These are phyloP conservation scores for Hippotragus niger DNA, from an alignment of 2,113 vertebrate genomes.

Conservation along the genomic window DNA sequence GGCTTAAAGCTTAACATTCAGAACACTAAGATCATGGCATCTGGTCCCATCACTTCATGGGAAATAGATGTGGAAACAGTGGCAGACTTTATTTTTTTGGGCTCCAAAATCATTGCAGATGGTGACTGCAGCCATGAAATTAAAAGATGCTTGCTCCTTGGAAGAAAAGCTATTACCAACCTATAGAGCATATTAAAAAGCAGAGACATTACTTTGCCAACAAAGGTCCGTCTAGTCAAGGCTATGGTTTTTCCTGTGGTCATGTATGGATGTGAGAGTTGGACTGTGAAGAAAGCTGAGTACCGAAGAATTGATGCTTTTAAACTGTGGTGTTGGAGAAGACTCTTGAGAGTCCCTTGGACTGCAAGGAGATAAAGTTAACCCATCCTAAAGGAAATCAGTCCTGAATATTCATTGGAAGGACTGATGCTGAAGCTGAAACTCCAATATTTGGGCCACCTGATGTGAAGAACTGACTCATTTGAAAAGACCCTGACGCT, in stretches of 20 bases:
- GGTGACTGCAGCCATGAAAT: not conserved
- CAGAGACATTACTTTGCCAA: not conserved
- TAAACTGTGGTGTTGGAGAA: not conserved
- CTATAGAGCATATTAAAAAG: not conserved
- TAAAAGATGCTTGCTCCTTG: not conserved
- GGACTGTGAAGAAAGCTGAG: not conserved
- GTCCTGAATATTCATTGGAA: not conserved
- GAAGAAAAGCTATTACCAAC: not conserved
- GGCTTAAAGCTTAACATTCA: not conserved
- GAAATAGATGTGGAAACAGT: not conserved
- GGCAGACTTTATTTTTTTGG: not conserved
- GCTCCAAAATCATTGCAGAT: not conserved
- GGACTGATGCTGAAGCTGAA: not conserved
- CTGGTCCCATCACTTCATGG: not conserved
- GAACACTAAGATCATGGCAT: not conserved
- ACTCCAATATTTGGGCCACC: not conserved
- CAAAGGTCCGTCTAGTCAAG: not conserved
- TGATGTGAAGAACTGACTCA: not conserved
- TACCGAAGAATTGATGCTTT: fast-evolving
- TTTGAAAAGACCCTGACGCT: not conserved
- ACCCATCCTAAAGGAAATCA: not conserved
- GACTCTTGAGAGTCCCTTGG: not conserved
- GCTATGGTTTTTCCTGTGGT: not conserved
- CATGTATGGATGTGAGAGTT: not conserved
- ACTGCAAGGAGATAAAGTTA: not conserved